These are phyloP conservation scores for Erpornis zantholeuca DNA, from an alignment of 2,113 vertebrate genomes.

Conservation along the genomic window DNA sequence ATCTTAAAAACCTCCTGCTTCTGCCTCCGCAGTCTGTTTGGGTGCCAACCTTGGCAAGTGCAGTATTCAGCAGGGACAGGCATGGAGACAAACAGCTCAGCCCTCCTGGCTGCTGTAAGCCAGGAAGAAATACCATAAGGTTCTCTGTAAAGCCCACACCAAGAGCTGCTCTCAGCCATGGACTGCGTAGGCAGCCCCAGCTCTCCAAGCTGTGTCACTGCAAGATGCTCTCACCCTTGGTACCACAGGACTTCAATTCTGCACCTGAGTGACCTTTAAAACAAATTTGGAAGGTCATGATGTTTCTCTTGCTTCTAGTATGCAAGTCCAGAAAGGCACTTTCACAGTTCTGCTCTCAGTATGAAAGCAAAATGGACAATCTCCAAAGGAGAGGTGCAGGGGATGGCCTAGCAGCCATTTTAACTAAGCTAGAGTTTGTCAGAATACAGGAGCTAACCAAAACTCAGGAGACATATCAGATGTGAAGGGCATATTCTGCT, in stretches of 20 bases:
- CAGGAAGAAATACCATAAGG: not conserved
- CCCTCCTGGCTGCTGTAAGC: not conserved
- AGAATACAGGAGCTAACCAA: not conserved
- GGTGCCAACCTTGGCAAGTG: not conserved
- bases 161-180: rapidly evolving
- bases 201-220: not conserved
- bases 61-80: not conserved
- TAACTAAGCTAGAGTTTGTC: not conserved
- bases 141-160: not conserved
- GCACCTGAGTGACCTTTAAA: not conserved
- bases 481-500: not conserved
- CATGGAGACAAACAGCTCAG: not conserved
- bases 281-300: not conserved
- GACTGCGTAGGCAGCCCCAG: not conserved
- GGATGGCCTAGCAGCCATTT: not conserved
- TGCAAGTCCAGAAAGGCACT: not conserved
- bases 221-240: not conserved
- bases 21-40: not conserved
- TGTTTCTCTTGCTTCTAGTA: not conserved
- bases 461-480: not conserved
- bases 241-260: not conserved
- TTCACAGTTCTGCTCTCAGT: not conserved
- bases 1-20: not conserved
- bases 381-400: not conserved
- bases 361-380: not conserved